Conservation (phyloP, 2,797 vertebrate species). For the Gymnothorax reevesii region DNA sequence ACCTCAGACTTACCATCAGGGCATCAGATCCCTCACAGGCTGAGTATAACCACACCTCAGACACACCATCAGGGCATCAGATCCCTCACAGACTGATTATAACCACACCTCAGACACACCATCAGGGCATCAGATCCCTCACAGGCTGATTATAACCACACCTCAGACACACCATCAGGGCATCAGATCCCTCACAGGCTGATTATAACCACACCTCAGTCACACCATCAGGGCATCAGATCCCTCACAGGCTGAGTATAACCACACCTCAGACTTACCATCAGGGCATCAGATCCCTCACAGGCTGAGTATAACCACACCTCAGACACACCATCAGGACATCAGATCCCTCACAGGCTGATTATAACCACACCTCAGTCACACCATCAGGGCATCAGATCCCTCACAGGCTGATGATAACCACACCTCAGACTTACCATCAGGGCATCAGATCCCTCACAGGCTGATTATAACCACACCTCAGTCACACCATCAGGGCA, state of each 20-base stretch:
- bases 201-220: not conserved
- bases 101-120: no score
- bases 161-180: not conserved
- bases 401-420: not conserved
- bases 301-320: not conserved
- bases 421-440: no score
- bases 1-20: not conserved
- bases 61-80: not conserved
- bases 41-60: not conserved
- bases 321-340: not conserved
- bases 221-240: not conserved
- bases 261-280: no score
- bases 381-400: not conserved
- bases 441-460: not conserved
- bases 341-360: not conserved
- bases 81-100: not conserved
- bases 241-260: not conserved
- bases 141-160: not conserved
- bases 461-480: not conserved
- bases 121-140: not conserved
- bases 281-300: not conserved
- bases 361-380: not conserved
- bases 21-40: not conserved
- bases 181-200: not conserved
- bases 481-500: not conserved